Percentiles rank a stretch among this genome's conserved stretches.
Evolutionary conservation across 2,888 invertebrate genomes (phyloP).

Genomic region (Apamea anceps): DNA sequence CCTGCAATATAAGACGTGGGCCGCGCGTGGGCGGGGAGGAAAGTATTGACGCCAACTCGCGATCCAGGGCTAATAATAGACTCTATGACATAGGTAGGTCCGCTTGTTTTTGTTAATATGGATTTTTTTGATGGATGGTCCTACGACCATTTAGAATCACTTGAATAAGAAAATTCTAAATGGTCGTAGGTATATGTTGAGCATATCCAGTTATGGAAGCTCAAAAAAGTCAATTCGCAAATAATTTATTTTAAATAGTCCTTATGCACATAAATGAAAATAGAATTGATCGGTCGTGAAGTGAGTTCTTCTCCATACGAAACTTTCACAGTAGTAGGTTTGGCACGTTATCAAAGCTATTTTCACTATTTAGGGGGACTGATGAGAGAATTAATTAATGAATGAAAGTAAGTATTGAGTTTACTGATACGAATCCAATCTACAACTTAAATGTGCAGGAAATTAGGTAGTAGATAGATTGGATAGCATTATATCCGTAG

Average conservation of each 20-base stretch:
- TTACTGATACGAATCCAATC: neutral
- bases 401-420: neutral
- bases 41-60: constrained; percentile 1
- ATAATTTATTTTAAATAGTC: neutral
- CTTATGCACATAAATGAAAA: neutral
- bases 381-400: neutral
- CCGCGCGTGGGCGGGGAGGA: constrained; percentile 12
- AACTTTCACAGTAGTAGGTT: neutral
- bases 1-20: constrained; percentile 6
- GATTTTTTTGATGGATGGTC: neutral
- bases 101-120: neutral
- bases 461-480: neutral
- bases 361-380: neutral
- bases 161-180: neutral
- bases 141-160: no score
- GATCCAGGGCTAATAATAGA: constrained; percentile 6
- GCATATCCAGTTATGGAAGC: neutral
- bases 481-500: neutral
- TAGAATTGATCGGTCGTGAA: neutral
- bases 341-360: neutral
- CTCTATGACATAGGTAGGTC: neutral
- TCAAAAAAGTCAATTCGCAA: neutral
- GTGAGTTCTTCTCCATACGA: neutral
- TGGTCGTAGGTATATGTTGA: neutral
- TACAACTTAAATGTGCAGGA: neutral